These are phyloP conservation scores for Zosterops hypoxanthus DNA, from an alignment of 2,113 vertebrate species.

Conservation along the genomic window DNA sequence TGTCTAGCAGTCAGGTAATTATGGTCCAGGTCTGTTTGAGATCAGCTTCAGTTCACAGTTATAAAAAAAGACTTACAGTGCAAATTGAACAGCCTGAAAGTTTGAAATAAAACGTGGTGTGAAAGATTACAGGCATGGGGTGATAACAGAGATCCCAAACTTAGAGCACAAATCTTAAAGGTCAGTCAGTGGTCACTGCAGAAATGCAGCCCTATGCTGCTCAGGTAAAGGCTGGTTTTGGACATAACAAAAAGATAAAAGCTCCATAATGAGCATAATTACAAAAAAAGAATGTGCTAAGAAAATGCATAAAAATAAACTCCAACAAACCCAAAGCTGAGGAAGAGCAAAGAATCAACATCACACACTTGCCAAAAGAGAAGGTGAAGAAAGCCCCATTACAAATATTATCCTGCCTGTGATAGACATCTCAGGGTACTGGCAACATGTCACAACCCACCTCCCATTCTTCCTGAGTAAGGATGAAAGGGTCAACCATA, in stretches of 20 bases:
- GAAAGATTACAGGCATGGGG: not conserved
- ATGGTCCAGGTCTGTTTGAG: not conserved
- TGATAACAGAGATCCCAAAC: not conserved
- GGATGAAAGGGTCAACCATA: not conserved
- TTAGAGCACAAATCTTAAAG: not conserved
- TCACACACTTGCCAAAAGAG: not conserved
- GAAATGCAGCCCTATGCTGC: not conserved
- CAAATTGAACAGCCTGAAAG: not conserved
- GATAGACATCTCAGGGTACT: not conserved
- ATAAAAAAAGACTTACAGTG: not conserved
- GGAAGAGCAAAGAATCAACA: not conserved
- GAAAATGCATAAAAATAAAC: not conserved
- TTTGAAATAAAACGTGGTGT: not conserved
- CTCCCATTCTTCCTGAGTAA: not conserved
- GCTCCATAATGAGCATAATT: not conserved
- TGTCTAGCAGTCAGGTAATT: not conserved
- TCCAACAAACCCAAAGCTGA: not conserved
- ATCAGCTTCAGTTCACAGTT: not conserved
- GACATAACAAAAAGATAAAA: not conserved
- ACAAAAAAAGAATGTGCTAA: not conserved
- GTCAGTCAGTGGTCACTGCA: not conserved
- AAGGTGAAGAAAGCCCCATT: not conserved
- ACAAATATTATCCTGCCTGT: not conserved
- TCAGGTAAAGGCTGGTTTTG: not conserved
- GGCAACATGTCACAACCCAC: not conserved